Evolutionary conservation across 2,888 invertebrate genomes (phyloP).

Genomic region (Lordiphosa andalusiaca): DNA sequence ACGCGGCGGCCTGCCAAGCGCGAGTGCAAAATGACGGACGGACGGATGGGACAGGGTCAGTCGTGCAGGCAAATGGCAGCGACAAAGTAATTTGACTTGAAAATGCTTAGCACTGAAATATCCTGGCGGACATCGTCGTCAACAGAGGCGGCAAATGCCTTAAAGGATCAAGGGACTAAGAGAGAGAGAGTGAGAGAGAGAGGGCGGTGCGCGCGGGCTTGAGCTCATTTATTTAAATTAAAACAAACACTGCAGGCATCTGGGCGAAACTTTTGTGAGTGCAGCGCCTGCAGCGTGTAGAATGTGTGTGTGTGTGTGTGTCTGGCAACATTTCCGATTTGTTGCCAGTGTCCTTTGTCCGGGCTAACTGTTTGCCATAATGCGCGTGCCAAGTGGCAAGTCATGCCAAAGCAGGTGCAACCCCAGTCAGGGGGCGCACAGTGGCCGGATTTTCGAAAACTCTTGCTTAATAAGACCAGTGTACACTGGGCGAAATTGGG

Average conservation of each 20-base stretch:
- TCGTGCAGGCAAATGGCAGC: constrained; percentile 41
- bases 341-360: constrained; percentile 46
- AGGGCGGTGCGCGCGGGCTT: constrained; percentile 44
- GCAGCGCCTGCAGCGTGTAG: constrained; percentile 8
- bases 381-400: constrained; percentile 59
- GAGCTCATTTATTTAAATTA: constrained; percentile 79
- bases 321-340: constrained; percentile 75
- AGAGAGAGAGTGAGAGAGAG: constrained; percentile 8
- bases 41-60: constrained; percentile 34
- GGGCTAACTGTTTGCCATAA: constrained; percentile 74
- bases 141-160: constrained; percentile 55
- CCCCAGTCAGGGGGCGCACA: constrained; percentile 4
- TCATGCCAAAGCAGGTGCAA: constrained; percentile 37
- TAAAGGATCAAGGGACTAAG: constrained; percentile 64
- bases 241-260: constrained; percentile 75
- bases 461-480: too few relatives aligned
- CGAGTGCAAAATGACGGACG: constrained; percentile 18
- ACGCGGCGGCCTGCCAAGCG: constrained; percentile 11
- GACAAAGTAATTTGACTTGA: constrained; percentile 74
- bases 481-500: too few relatives aligned
- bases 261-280: constrained; percentile 34
- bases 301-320: constrained; percentile 27
- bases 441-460: not conserved
- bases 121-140: constrained; percentile 39
- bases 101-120: constrained; percentile 74